Evolutionary conservation across 2,797 vertebrate genomes (phyloP).

Genomic region (Lindbergichthys nudifrons): DNA sequence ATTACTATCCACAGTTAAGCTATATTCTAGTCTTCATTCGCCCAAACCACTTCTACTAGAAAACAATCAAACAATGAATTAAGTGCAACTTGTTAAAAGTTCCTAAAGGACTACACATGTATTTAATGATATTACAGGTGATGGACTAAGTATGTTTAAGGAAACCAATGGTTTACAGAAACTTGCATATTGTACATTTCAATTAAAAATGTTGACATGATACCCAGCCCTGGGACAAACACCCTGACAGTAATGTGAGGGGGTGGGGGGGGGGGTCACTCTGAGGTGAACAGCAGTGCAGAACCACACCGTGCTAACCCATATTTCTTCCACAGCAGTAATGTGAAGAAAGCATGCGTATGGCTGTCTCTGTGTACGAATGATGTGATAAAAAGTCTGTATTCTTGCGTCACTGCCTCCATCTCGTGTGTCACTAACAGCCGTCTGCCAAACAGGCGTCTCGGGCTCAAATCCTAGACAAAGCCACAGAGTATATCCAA

Average conservation of each 20-base stretch:
- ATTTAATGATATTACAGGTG: too few relatives aligned
- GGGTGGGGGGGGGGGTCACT: too few relatives aligned
- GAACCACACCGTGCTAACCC: conserved; percentile 9
- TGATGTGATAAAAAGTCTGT: conserved; percentile 52
- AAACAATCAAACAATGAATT: too few relatives aligned
- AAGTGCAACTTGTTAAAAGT: too few relatives aligned
- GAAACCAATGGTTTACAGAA: too few relatives aligned
- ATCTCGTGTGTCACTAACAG: conserved; percentile 82
- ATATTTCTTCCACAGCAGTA: conserved; percentile 15
- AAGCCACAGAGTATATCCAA: conserved; percentile 99
- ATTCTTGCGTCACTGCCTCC: conserved; percentile 77
- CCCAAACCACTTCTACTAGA: too few relatives aligned
- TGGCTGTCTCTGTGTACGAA: conserved; percentile 20
- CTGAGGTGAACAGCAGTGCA: conserved; percentile 24
- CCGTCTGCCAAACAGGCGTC: conserved; percentile 94
- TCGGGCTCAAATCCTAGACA: conserved; percentile 99
- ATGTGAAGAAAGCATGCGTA: background rate
- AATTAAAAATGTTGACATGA: too few relatives aligned
- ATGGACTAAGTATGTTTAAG: too few relatives aligned
- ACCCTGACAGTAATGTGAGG: background rate
- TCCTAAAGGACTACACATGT: too few relatives aligned
- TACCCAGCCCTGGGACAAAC: background rate
- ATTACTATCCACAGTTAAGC: too few relatives aligned
- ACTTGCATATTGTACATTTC: too few relatives aligned
- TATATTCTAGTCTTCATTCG: too few relatives aligned